Evolutionary conservation across 1,140 invertebrate species (phyloP).

Genomic region (Archivesica marissinica): DNA sequence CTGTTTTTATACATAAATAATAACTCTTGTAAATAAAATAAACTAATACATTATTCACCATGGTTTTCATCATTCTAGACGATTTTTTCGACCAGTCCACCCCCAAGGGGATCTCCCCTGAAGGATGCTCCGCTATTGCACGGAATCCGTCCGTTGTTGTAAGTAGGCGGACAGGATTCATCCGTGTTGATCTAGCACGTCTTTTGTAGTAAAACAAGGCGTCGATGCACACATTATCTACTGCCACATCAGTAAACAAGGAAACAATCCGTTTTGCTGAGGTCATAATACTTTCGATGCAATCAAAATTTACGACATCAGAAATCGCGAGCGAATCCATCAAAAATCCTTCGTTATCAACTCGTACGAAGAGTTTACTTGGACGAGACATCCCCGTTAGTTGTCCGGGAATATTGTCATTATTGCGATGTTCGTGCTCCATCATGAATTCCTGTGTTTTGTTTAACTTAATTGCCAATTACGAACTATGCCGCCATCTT

Average conservation of each 20-base stretch:
- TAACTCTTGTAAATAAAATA: too few relatives aligned
- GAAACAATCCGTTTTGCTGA: constrained; percentile 43
- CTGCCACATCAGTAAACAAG: background rate
- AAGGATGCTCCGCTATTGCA: constrained; percentile 53
- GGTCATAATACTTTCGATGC: constrained; percentile 54
- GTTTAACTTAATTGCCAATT: constrained; percentile 14
- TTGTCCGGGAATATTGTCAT: background rate
- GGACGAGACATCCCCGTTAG: constrained; percentile 36
- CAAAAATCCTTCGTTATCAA: constrained; percentile 47
- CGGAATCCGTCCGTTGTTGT: constrained; percentile 55
- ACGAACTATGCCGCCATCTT: constrained; percentile 31
- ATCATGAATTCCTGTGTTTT: background rate
- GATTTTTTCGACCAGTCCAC: constrained; percentile 31
- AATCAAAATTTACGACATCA: constrained; percentile 50
- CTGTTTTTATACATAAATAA: too few relatives aligned
- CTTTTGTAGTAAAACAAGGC: constrained; percentile 60
- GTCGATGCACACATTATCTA: background rate
- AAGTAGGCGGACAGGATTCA: constrained; percentile 36
- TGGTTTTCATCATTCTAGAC: too few relatives aligned
- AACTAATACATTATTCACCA: too few relatives aligned
- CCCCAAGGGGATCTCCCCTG: constrained; percentile 53
- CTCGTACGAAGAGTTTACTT: constrained; percentile 45
- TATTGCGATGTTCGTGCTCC: background rate
- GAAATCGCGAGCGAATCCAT: constrained; percentile 42
- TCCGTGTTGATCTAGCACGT: constrained; percentile 38